These are phyloP conservation scores for Micropoecilia bifurca DNA, from an alignment of 2,797 vertebrate genomes.

Conservation along the genomic window DNA sequence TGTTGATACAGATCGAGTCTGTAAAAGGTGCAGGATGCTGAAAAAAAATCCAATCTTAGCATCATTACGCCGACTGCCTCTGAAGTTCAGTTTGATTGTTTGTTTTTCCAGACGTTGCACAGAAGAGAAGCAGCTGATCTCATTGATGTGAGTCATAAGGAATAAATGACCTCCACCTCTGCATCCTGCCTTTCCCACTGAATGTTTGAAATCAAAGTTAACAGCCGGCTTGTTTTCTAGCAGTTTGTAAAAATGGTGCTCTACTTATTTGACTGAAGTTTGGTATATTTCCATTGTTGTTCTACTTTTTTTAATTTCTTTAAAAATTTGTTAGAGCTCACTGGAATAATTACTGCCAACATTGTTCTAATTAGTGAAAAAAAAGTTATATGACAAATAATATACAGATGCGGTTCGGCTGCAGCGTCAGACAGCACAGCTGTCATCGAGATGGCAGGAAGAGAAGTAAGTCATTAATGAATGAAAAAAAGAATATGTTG, in stretches of 20 bases:
- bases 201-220: not conserved
- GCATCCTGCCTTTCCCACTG: not conserved
- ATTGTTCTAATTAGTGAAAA: conserved; percentile 17
- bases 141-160: not conserved
- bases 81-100: not conserved
- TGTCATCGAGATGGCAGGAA: conserved; percentile 36
- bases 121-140: not conserved
- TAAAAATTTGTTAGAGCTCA: conserved; percentile 31
- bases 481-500: conserved; percentile 10
- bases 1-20: not conserved
- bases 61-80: not conserved
- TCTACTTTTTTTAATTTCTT: conserved; percentile 11
- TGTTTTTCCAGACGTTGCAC: not conserved
- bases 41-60: not conserved
- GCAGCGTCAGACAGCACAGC: conserved; percentile 56
- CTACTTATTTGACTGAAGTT: not conserved
- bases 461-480: conserved; percentile 14
- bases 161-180: not conserved
- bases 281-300: not conserved
- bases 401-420: conserved; percentile 33
- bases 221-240: not conserved
- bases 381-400: conserved; percentile 14
- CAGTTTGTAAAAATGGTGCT: not conserved
- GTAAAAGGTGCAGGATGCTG: not conserved
- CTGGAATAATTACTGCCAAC: conserved; percentile 3